Evolutionary conservation across 2,113 vertebrate genomes (phyloP), one percentile per base, ranked within the genome.

Genomic region (Eulemur macaco): DNA sequence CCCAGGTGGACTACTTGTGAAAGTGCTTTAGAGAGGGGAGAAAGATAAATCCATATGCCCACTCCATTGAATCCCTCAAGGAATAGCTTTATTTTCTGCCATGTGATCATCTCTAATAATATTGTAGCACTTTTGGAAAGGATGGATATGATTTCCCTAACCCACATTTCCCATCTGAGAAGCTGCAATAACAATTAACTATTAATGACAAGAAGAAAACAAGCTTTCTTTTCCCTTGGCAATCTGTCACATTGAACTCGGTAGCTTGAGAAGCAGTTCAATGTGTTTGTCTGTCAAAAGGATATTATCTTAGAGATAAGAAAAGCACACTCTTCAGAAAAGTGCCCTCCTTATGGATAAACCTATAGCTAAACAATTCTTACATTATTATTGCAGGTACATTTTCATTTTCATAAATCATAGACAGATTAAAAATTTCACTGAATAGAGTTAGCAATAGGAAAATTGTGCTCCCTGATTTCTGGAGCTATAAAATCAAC

Each of bases 201-300:
- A 78, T 96, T 98, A 96, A 98, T 92, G 95, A 96, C 91, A 95
- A 74, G 39, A 89, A 97, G 94, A 92, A 98, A 97, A 96, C 94
- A 87, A n/a, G 47, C 96, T 96, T 69, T 96, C 95, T 94, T 97
- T 93, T 97, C 80, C 68, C 45, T 95, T 95, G 95, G 95, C 82
- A 86, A 47, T 97, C 68, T 97, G 78, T 95, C 31, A 88, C 31
- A 93, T 34, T 96, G 97, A 95, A 96, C 91, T 94, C 47, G 52
- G 66, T 52, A 86, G 78, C 29, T 52, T 74, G 81, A 94, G 90
- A 93, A 96, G 86, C 31, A 97, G 89, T 60, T 74, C 27, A 20
- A 88, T 89, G 81, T 54, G 58, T 88, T 94, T 74, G 90, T 86
- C 66, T 86, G 76, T 97, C 89, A 86, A 76, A 92, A 66, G 58